Percentiles rank a stretch among this genome's conserved stretches.
phyloP scores from a whole-genome alignment of 2,888 invertebrate genomes.

The Eilema depressum region DNA sequence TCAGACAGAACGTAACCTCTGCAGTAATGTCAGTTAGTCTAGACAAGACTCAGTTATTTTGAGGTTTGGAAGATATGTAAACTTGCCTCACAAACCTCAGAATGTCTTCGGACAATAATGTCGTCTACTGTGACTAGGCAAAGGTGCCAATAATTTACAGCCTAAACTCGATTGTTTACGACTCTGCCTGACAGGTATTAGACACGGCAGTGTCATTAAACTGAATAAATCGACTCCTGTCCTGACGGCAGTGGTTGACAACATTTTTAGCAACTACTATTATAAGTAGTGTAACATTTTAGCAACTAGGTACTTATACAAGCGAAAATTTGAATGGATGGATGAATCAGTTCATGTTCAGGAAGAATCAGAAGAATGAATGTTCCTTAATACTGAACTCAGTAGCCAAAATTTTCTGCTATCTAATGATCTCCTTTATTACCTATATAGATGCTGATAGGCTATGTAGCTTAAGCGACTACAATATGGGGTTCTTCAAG shows the following conservation, averaged over 20 bases:
- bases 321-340: not conserved
- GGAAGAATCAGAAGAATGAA: too few relatives aligned
- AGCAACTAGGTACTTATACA: not conserved
- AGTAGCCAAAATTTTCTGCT: too few relatives aligned
- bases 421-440: too few relatives aligned
- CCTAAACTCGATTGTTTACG: slow-evolving; percentile 27
- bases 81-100: slow-evolving; percentile 9
- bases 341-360: too few relatives aligned
- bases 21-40: not conserved
- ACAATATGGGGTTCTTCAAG: too few relatives aligned
- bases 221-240: slow-evolving; percentile 26
- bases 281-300: not conserved
- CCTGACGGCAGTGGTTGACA: not conserved
- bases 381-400: too few relatives aligned
- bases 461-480: too few relatives aligned
- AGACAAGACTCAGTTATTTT: not conserved
- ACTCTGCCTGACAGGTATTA: slow-evolving; percentile 23
- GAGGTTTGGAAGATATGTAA: not conserved
- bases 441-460: too few relatives aligned
- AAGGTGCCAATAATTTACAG: slow-evolving; percentile 29
- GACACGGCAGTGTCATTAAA: slow-evolving; percentile 30
- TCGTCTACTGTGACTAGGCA: slow-evolving; percentile 34
- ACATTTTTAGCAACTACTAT: not conserved
- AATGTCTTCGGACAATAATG: slow-evolving; percentile 25
- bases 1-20: not conserved